These are phyloP conservation scores for Apolygus lucorum DNA, from an alignment of 1,140 invertebrate genomes.

Conservation along the genomic window DNA sequence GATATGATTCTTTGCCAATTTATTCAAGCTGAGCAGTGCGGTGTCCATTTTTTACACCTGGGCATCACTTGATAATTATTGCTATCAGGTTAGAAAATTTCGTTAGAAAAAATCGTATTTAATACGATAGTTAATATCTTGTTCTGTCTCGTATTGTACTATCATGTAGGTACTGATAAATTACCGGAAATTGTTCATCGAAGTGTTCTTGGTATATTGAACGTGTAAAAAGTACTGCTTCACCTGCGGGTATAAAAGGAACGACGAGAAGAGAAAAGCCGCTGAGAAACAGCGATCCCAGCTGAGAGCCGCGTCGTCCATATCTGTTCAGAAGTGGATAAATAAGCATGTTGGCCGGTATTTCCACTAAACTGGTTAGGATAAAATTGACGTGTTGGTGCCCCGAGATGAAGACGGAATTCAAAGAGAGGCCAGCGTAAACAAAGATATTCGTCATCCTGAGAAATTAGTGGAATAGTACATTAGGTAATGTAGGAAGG, in stretches of 20 bases:
- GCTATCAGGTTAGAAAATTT: too few relatives aligned
- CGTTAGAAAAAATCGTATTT: too few relatives aligned
- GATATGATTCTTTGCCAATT: too few relatives aligned
- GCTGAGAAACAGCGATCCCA: conserved; percentile 27
- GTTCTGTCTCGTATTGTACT: too few relatives aligned
- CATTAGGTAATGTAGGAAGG: too few relatives aligned
- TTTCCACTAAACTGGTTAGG: conserved; percentile 43
- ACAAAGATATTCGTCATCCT: conserved; percentile 60
- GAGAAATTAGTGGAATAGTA: conserved; percentile 33
- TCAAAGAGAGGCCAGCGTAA: conserved; percentile 62
- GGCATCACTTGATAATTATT: too few relatives aligned
- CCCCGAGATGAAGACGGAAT: conserved; percentile 35
- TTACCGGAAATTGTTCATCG: too few relatives aligned
- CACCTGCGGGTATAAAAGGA: conserved; percentile 26
- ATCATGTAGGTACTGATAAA: too few relatives aligned
- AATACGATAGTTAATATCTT: too few relatives aligned
- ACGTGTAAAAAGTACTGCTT: too few relatives aligned
- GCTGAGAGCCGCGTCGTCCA: conserved; percentile 23
- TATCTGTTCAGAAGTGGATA: conserved; percentile 27
- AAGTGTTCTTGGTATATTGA: not conserved
- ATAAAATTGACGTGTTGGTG: conserved; percentile 44
- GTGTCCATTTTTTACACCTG: too few relatives aligned
- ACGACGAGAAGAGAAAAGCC: conserved; percentile 28
- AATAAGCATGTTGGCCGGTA: conserved; percentile 37
- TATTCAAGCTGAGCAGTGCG: too few relatives aligned